These are phyloP conservation scores for Sinocyclocheilus anophthalmus DNA, from an alignment of 2,113 vertebrate species.

Conservation along the genomic window DNA sequence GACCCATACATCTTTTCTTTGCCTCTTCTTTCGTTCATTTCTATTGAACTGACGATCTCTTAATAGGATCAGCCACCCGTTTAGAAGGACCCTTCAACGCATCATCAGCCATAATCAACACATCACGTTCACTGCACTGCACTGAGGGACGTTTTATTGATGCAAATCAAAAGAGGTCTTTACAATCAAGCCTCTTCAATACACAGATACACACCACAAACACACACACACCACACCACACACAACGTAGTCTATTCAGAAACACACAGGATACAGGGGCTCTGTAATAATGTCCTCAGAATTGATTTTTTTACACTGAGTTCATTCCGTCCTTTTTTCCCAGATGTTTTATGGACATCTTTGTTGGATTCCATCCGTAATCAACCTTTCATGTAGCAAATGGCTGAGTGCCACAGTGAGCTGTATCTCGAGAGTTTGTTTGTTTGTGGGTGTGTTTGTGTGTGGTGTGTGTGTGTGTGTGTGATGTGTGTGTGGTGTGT, in stretches of 20 bases:
- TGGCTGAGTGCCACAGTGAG: neutral
- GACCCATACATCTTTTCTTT: conserved; percentile 7
- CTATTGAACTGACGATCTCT: conserved; percentile 40
- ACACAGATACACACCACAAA: neutral
- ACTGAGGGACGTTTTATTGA: conserved; percentile 69
- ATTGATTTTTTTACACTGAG: conserved; percentile 53
- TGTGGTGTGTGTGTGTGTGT: conserved; percentile 18
- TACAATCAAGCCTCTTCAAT: conserved; percentile 47
- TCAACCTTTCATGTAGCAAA: too few relatives aligned
- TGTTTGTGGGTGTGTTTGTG: too few relatives aligned
- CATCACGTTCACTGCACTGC: conserved; percentile 66
- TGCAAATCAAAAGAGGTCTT: conserved; percentile 71
- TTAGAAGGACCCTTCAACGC: too few relatives aligned
- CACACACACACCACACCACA: neutral
- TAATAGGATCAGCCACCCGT: too few relatives aligned
- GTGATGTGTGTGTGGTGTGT: conserved; percentile 28
- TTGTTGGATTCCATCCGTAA: conserved; percentile 59
- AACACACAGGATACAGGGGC: too few relatives aligned
- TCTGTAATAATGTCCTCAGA: conserved; percentile 51
- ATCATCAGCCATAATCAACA: conserved; percentile 76
- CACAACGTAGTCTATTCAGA: conserved; percentile 15
- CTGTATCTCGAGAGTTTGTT: neutral
- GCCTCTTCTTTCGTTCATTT: conserved; percentile 22
- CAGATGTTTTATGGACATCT: conserved; percentile 47
- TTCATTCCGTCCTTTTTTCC: conserved; percentile 52